Base-by-base conservation (phyloP, 2,113 vertebrate genomes). In the Xenopus borealis region DNA sequence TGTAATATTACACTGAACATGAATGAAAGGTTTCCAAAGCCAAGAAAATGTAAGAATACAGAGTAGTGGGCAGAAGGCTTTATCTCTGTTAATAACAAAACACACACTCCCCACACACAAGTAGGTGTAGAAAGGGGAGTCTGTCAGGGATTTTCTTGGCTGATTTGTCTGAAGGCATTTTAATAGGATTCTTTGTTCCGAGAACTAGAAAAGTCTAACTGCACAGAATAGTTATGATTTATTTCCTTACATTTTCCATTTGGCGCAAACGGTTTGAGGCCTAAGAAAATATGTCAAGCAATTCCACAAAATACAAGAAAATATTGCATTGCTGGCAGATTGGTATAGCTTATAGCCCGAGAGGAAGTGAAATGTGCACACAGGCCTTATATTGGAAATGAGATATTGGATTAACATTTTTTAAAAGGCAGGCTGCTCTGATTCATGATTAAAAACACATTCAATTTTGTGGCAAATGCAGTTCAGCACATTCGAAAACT, bases 391-490 rank as follows among this genome's bases (percentile, higher is more conserved):
- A 61, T 23, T 61, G 20, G 58, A 23, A 61, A 27, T 12, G 19
- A 61, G 58, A 7, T 16, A 23, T 23, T 20, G 19, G 20, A 27
- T 27, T 23, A 10, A 23, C 20, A 27, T 61, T 61, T 23, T 20
- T 61, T 61, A 10, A 50, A 55, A 55, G 53, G 13, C 53, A 55
- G 1, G 5, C 17, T 23, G 18, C 12, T 30, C 27, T 69, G 66
- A 10, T 69, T 64, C 47, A 16, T 55, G 27, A 73, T 55, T 57
- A 58, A 45, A 57, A 73, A 73, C 62, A 66, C 11, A 45, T 23
- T 66, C 18, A 44, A 46, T 44, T 17, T 12, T 27, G 50, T 47
- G 71, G 45, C 18, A 67, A 59, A 65, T 65, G 55, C 19, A 73
- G 62, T 55, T 72, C 62, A 18, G 40, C 52, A 46, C 47, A 47